These are phyloP conservation scores for Cirrhinus mrigala DNA, from an alignment of 2,797 vertebrate genomes.

Conservation along the genomic window DNA sequence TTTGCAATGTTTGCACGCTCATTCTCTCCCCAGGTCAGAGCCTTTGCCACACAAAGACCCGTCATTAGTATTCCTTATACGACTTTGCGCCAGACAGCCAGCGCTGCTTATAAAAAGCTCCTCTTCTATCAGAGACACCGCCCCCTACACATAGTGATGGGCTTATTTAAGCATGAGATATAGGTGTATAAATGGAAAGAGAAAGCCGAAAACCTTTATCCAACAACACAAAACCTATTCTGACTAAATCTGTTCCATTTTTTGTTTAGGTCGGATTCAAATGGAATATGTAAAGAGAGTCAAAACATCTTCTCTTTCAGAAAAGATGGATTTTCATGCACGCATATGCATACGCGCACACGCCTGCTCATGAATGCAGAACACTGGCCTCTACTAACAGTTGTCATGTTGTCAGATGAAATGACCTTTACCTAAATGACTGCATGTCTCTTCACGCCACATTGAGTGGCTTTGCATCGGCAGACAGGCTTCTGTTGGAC, in stretches of 20 bases:
- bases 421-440: conserved; percentile 61
- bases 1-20: conserved; percentile 56
- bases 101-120: conserved; percentile 56
- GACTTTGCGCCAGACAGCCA: conserved; percentile 48
- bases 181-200: conserved; percentile 60
- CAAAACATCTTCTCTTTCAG: conserved; percentile 40
- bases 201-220: conserved; percentile 62
- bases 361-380: conserved; percentile 50
- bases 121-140: conserved; percentile 56
- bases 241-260: conserved; percentile 50
- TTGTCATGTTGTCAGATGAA: conserved; percentile 52
- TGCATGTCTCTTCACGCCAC: conserved; percentile 46
- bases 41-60: conserved; percentile 77
- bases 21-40: conserved; percentile 62
- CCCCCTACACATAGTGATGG: conserved; percentile 58
- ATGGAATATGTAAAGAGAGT: conserved; percentile 47
- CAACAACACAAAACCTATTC: conserved; percentile 55
- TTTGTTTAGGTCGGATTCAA: conserved; percentile 44
- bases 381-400: conserved; percentile 28
- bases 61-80: conserved; percentile 81
- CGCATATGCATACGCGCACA: conserved; percentile 21
- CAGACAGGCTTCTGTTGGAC: conserved; percentile 13
- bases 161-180: conserved; percentile 66
- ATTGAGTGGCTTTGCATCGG: conserved; percentile 46
- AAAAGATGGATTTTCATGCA: conserved; percentile 30